These are phyloP conservation scores for Nymphicus hollandicus DNA, from an alignment of 2,113 vertebrate genomes.

Conservation along the genomic window DNA sequence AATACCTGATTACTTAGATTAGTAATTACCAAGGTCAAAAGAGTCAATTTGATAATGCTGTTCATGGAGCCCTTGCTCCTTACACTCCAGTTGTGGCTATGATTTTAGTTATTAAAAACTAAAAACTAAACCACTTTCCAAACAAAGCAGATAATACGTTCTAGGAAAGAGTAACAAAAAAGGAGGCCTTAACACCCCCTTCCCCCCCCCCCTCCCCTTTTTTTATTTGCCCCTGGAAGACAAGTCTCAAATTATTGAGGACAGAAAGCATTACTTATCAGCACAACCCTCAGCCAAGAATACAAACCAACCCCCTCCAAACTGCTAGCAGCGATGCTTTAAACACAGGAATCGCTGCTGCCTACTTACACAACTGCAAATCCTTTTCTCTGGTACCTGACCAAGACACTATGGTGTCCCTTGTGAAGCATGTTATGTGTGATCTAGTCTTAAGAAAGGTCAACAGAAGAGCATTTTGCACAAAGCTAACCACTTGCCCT, in stretches of 20 bases:
- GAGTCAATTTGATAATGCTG: background rate
- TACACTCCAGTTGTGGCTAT: background rate
- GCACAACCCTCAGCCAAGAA: background rate
- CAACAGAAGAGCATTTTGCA: background rate
- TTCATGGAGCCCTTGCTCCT: background rate
- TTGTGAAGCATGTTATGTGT: background rate
- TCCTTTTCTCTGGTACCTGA: background rate
- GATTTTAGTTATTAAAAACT: background rate
- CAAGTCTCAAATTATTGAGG: background rate
- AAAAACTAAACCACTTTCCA: background rate
- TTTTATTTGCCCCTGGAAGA: background rate
- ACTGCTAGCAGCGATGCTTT: background rate
- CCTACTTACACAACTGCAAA: background rate
- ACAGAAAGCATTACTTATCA: background rate
- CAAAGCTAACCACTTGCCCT: background rate
- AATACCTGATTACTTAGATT: background rate
- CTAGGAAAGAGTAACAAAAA: background rate
- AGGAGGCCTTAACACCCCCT: background rate
- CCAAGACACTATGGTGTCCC: background rate
- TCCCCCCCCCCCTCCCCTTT: fast-evolving
- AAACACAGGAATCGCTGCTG: background rate
- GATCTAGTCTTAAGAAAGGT: background rate
- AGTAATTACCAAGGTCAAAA: constrained; percentile 23
- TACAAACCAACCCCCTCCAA: background rate
- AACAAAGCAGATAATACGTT: background rate